Percentiles rank a stretch among this genome's conserved stretches.
Conservation (phyloP, 2,888 invertebrate species). For the Torymus texanus region DNA sequence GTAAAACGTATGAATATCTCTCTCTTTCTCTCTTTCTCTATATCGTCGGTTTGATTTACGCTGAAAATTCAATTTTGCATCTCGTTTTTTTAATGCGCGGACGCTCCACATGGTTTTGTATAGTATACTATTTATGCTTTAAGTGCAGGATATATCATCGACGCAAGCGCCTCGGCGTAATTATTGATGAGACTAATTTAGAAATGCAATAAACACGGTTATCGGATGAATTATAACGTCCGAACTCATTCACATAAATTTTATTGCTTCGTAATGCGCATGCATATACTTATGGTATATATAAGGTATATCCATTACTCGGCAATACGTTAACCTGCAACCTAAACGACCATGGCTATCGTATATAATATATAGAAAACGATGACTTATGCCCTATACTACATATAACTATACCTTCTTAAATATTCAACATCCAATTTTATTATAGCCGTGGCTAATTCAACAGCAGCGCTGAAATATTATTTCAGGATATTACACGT, state of each 20-base stretch:
- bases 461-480: not conserved
- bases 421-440: conserved; percentile 20
- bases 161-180: too few species aligned
- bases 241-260: conserved; percentile 29
- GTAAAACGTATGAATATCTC: too few species aligned
- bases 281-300: conserved; percentile 26
- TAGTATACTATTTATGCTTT: too few species aligned
- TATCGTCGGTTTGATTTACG: too few species aligned
- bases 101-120: too few species aligned
- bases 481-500: too few species aligned
- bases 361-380: conserved; percentile 17
- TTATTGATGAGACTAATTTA: too few species aligned
- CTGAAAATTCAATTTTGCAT: too few species aligned
- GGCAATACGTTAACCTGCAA: conserved; percentile 4
- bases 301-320: conserved; percentile 23
- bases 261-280: conserved; percentile 13
- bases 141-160: too few species aligned
- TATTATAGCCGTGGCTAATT: conserved; percentile 7
- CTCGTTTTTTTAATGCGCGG: too few species aligned
- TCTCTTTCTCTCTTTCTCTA: too few species aligned
- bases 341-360: too few species aligned
- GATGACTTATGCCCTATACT: not conserved
- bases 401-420: not conserved
- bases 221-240: conserved; percentile 28
- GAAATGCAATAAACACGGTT: conserved; percentile 20